These are phyloP conservation scores for Ploceus nigricollis DNA, from an alignment of 2,113 vertebrate species.

Conservation along the genomic window DNA sequence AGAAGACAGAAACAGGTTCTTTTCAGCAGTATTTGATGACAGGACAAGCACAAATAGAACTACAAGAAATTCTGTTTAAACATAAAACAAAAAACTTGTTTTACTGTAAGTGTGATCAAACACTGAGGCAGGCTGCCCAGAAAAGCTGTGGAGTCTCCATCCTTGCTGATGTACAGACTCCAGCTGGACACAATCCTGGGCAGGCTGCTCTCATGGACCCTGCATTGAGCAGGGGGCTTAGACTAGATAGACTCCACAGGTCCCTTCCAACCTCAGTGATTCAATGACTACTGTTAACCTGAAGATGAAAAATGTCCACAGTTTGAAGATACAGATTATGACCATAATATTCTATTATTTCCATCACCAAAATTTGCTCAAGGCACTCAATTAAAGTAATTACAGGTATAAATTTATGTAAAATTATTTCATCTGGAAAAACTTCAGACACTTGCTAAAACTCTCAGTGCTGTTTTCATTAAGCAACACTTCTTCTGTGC, in stretches of 20 bases:
- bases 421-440: background rate
- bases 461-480: background rate
- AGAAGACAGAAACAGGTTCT: background rate
- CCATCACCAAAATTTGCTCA: background rate
- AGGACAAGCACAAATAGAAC: background rate
- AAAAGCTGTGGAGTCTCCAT: background rate
- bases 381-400: background rate
- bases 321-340: background rate
- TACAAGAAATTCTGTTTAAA: background rate
- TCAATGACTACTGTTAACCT: background rate
- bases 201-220: background rate
- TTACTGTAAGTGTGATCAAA: background rate
- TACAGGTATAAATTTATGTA: background rate
- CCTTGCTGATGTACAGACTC: background rate
- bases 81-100: background rate
- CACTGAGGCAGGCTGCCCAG: background rate
- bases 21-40: background rate
- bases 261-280: background rate
- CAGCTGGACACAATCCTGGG: fast-evolving
- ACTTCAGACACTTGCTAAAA: background rate
- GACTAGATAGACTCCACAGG: background rate
- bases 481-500: background rate
- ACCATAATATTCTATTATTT: background rate
- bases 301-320: background rate
- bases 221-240: background rate